These are phyloP conservation scores for Arrhamphus sclerolepis DNA, from an alignment of 2,797 vertebrate genomes.

Conservation along the genomic window DNA sequence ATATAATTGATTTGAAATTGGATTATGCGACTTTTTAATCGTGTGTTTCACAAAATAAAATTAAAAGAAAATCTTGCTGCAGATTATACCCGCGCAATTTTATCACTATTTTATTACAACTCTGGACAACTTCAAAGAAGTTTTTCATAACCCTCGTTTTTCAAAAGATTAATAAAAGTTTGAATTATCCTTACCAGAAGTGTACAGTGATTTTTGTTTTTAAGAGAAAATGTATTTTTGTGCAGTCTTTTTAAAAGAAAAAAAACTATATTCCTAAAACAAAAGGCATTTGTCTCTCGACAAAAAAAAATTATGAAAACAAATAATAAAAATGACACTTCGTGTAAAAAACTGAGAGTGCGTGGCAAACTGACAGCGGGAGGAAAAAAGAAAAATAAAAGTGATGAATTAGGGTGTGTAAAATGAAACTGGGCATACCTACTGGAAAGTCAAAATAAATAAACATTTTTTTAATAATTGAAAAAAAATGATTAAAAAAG, in stretches of 20 bases:
- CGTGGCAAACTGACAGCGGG: neutral
- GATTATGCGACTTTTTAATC: constrained; percentile 75
- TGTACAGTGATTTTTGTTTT: too few relatives aligned
- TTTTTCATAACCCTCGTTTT: neutral
- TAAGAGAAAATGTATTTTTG: neutral
- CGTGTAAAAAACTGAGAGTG: constrained; percentile 4
- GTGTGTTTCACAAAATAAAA: constrained; percentile 25
- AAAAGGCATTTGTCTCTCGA: constrained; percentile 12
- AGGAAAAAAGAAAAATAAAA: neutral
- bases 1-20: constrained; percentile 77
- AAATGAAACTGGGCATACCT: neutral
- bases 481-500: neutral
- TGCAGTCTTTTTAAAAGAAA: neutral
- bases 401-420: too few relatives aligned
- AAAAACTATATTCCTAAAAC: neutral
- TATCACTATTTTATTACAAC: constrained; percentile 22
- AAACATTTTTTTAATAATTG: neutral
- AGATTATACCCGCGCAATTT: constrained; percentile 54
- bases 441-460: neutral
- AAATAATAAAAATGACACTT: too few relatives aligned
- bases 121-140: too few relatives aligned
- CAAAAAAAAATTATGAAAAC: too few relatives aligned
- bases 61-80: constrained; percentile 13
- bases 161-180: too few relatives aligned
- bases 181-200: too few relatives aligned